Evolutionary conservation across 2,797 vertebrate genomes (phyloP).

Genomic region (Myotis findleyi): DNA sequence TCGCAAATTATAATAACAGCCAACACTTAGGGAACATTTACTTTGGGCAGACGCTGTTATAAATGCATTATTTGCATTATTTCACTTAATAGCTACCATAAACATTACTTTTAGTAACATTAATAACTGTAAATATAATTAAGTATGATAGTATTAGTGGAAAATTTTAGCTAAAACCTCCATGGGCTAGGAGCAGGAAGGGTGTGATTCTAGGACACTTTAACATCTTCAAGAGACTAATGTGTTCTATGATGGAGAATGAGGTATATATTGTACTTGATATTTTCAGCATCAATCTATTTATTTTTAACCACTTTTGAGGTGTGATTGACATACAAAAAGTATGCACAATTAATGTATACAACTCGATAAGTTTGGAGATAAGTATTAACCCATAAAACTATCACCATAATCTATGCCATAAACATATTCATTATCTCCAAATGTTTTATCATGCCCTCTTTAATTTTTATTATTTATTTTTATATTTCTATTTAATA

Average conservation of each 20-base stretch:
- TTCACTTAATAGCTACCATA: background rate
- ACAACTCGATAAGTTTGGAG: background rate
- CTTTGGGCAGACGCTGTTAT: background rate
- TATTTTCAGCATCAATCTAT: background rate
- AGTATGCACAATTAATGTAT: background rate
- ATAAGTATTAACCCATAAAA: background rate
- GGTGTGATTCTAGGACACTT: background rate
- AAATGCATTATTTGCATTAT: background rate
- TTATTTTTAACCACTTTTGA: background rate
- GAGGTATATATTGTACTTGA: background rate
- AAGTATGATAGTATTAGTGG: background rate
- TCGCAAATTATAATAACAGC: background rate
- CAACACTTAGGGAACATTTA: background rate
- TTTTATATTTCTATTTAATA: background rate
- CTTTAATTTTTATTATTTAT: background rate
- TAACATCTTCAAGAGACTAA: background rate
- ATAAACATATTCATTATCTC: background rate
- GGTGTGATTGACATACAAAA: background rate
- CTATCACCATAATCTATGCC: no score
- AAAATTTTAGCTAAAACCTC: background rate
- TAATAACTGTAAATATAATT: background rate
- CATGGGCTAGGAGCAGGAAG: background rate
- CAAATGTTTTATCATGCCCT: background rate
- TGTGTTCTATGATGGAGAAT: background rate
- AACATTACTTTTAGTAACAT: background rate